phyloP scores from a whole-genome alignment of 2,888 invertebrate genomes.

The Entomobrya proxima region DNA sequence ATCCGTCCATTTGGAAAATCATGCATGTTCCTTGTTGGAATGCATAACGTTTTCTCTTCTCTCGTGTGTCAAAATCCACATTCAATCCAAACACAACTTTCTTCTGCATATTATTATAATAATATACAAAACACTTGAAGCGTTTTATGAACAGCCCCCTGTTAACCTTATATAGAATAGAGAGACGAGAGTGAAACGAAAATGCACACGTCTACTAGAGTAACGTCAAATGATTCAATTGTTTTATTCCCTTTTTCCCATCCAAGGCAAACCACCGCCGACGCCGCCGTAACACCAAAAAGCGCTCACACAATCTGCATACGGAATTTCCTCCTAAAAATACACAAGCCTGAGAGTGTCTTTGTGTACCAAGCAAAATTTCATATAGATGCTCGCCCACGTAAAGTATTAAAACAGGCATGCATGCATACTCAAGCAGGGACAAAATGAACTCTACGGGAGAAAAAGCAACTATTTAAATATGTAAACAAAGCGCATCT shows the following conservation, averaged over 20 bases:
- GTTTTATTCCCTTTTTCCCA: not conserved
- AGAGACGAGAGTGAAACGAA: not conserved
- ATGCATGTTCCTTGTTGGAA: not conserved
- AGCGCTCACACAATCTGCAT: constrained; percentile 5
- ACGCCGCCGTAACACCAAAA: not conserved
- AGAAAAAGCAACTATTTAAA: constrained; percentile 12
- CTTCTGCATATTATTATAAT: no score
- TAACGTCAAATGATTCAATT: constrained; percentile 56
- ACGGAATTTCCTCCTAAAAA: not conserved
- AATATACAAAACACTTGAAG: no score
- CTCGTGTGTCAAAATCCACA: not conserved
- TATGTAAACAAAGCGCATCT: constrained; percentile 5
- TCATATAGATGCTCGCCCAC: not conserved
- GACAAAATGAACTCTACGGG: constrained; percentile 4
- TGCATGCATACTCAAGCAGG: not conserved
- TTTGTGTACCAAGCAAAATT: not conserved
- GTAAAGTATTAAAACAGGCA: constrained; percentile 6
- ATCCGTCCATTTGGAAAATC: constrained; percentile 38
- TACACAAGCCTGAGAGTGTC: not conserved
- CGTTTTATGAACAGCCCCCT: not conserved
- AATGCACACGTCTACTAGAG: no score
- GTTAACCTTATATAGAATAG: not conserved
- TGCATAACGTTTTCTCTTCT: not conserved
- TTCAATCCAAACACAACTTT: not conserved
- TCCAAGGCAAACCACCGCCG: not conserved